Conservation (phyloP, 2,113 vertebrate genomes). For the Mesembrinibis cayennensis region DNA sequence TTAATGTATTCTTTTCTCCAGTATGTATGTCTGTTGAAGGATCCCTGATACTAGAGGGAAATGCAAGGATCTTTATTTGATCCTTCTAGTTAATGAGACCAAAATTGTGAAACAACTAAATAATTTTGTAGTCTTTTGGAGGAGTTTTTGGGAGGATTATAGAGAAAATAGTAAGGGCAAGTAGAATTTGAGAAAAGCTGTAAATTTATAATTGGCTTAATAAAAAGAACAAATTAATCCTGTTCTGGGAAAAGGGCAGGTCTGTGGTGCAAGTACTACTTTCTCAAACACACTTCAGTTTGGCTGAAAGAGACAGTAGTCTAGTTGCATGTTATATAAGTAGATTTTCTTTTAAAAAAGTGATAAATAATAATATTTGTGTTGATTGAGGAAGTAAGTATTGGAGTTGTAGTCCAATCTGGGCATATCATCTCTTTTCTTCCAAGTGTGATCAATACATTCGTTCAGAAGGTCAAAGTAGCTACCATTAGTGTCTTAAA, state of each 20-base stretch:
- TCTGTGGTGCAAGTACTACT: not conserved
- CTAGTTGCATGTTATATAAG: not conserved
- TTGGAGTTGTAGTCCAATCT: not conserved
- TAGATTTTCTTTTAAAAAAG: not conserved
- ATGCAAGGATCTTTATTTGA: not conserved
- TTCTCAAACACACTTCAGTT: not conserved
- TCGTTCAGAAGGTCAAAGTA: not conserved
- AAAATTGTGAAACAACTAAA: not conserved
- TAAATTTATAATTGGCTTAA: not conserved
- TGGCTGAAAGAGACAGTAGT: not conserved
- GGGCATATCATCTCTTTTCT: not conserved
- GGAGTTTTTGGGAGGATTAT: not conserved
- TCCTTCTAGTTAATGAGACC: not conserved
- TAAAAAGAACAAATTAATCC: not conserved
- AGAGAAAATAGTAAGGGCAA: not conserved
- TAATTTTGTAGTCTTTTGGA: not conserved
- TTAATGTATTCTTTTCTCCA: not conserved
- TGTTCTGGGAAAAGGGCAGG: not conserved
- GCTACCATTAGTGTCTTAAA: not conserved
- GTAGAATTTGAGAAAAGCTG: not conserved
- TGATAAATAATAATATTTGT: not conserved
- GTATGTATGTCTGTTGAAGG: not conserved
- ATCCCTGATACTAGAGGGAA: not conserved
- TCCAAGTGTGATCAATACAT: not conserved
- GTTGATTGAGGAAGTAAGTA: not conserved